Conservation (phyloP, 2,113 vertebrate species). For the Rafetus swinhoei region DNA sequence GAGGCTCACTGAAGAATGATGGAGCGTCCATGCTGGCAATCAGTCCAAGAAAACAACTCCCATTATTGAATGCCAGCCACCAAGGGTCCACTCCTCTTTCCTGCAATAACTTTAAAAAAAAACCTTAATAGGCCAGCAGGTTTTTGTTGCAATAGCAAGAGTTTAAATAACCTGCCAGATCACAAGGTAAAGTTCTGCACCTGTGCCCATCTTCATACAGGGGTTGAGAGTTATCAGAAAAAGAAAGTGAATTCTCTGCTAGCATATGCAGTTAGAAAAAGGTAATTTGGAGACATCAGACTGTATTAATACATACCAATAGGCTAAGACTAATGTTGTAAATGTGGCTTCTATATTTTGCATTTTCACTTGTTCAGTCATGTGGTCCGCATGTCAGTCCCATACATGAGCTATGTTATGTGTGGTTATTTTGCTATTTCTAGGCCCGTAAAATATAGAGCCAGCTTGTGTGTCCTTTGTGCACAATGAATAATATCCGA, state of each 20-base stretch:
- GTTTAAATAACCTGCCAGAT: background rate
- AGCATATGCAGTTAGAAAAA: background rate
- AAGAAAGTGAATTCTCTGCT: background rate
- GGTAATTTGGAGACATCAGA: background rate
- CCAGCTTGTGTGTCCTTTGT: background rate
- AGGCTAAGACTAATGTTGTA: background rate
- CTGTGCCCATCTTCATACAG: background rate
- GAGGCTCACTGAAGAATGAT: slow-evolving; percentile 50
- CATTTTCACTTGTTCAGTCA: background rate
- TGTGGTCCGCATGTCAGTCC: background rate
- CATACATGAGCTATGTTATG: background rate
- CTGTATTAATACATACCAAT: background rate
- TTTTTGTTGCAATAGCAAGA: background rate
- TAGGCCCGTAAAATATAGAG: background rate
- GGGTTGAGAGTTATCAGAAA: background rate
- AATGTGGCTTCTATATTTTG: background rate
- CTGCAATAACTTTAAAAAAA: slow-evolving; percentile 6
- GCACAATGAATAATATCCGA: background rate
- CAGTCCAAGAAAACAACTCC: slow-evolving; percentile 55
- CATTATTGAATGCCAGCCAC: slow-evolving; percentile 42
- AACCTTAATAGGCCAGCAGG: background rate
- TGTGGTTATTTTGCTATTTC: background rate
- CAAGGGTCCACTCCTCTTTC: slow-evolving; percentile 2
- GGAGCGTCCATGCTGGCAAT: slow-evolving; percentile 46
- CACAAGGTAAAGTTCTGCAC: background rate